Conservation (phyloP, 2,113 vertebrate species). For the Hydrochoerus hydrochaeris region DNA sequence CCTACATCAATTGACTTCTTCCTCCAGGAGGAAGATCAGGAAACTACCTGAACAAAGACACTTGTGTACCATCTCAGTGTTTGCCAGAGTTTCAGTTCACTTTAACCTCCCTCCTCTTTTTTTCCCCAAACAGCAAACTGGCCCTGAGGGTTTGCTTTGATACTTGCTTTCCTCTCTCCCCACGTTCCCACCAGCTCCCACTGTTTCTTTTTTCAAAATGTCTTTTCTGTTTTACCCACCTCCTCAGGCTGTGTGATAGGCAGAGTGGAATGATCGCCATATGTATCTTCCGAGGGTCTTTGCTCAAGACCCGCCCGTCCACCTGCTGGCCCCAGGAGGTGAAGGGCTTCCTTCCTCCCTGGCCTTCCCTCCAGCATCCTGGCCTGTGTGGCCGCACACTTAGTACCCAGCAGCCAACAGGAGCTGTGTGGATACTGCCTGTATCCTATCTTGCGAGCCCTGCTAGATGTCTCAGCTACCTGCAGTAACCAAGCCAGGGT, state of each 20-base stretch:
- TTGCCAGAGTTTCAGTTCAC: slow-evolving; percentile 14
- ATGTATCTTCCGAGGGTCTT: neutral
- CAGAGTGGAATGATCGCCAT: neutral
- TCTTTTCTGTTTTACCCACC: neutral
- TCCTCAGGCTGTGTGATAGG: neutral
- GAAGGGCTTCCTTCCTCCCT: neutral
- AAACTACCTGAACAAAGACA: slow-evolving; percentile 60
- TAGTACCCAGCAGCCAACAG: neutral
- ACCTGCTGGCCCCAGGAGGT: neutral
- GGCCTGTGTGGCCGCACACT: neutral
- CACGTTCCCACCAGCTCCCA: neutral
- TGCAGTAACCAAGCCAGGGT: neutral
- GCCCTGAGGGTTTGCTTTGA: neutral
- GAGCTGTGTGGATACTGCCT: slow-evolving; percentile 11
- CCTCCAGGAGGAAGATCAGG: slow-evolving; percentile 37
- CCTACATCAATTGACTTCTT: slow-evolving; percentile 49
- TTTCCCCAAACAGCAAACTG: neutral
- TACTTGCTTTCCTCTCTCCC: neutral
- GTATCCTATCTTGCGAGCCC: neutral
- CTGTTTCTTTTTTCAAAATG: neutral
- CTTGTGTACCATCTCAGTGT: neutral
- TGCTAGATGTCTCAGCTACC: neutral
- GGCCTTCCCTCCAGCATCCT: neutral
- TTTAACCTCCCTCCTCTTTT: neutral
- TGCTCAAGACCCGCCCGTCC: neutral